Conservation (phyloP, 1,140 invertebrate species). For the Procambarus virginalis region DNA sequence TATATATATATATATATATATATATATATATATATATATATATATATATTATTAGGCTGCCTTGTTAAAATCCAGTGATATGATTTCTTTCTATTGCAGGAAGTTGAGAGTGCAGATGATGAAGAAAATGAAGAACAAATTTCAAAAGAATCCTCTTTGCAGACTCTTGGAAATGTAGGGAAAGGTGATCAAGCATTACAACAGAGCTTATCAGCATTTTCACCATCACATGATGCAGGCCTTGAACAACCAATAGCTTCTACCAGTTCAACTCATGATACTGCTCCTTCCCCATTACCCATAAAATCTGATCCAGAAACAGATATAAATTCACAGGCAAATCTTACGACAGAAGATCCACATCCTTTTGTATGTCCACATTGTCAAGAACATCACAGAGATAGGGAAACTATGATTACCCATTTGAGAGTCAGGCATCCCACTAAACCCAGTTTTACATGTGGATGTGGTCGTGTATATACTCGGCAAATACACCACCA, state of each 20-base stretch:
- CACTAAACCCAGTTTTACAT: slow-evolving; percentile 52
- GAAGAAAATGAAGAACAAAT: slow-evolving; percentile 27
- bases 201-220: slow-evolving; percentile 19
- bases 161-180: slow-evolving; percentile 2
- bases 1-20: too few species aligned
- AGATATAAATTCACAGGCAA: not conserved
- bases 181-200: not conserved
- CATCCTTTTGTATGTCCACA: slow-evolving; percentile 49
- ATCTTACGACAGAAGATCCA: slow-evolving; percentile 17
- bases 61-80: not conserved
- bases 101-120: slow-evolving; percentile 52
- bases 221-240: slow-evolving; percentile 20
- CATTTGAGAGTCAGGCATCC: slow-evolving; percentile 58
- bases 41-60: too few species aligned
- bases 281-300: not conserved
- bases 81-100: slow-evolving; percentile 19
- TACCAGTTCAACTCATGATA: slow-evolving; percentile 25
- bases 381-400: slow-evolving; percentile 43
- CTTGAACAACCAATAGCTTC: slow-evolving; percentile 32
- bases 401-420: slow-evolving; percentile 20
- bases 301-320: slow-evolving; percentile 48
- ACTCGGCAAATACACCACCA: slow-evolving; percentile 40
- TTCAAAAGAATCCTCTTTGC: not conserved
- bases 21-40: too few species aligned
- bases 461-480: slow-evolving; percentile 52